These are phyloP conservation scores for Engystomops pustulosus DNA, from an alignment of 2,113 vertebrate genomes.

Conservation along the genomic window DNA sequence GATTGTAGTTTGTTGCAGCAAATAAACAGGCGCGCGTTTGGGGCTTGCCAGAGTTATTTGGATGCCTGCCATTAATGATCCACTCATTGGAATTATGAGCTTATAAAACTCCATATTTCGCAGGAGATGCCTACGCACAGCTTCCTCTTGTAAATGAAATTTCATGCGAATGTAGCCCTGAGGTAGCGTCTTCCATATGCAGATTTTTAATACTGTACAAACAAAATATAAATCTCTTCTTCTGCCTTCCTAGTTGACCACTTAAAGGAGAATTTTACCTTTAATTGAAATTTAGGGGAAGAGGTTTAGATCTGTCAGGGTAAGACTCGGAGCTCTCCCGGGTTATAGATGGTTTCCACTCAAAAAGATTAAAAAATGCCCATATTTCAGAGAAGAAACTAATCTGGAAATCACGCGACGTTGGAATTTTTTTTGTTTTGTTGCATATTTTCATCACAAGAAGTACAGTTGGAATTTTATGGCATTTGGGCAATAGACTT, in stretches of 20 bases:
- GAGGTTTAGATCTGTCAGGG: not conserved
- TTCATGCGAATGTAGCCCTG: constrained; percentile 35
- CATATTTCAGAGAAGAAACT: not conserved
- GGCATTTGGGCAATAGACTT: too few species aligned
- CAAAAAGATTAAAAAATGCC: too few species aligned
- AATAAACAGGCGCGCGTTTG: constrained; percentile 34
- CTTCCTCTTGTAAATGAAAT: constrained; percentile 38
- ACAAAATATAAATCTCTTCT: constrained; percentile 28
- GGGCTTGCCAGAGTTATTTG: constrained; percentile 33
- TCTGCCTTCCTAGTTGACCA: not conserved
- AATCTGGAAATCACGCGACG: not conserved
- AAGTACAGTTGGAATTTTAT: too few species aligned
- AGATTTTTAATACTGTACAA: constrained; percentile 41
- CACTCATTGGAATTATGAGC: constrained; percentile 46
- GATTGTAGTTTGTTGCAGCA: constrained; percentile 30
- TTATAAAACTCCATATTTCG: constrained; percentile 25
- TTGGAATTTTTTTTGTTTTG: too few species aligned
- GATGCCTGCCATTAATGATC: constrained; percentile 51
- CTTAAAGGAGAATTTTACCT: not conserved
- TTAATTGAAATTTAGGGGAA: not conserved
- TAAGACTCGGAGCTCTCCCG: not conserved
- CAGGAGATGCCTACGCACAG: constrained; percentile 26
- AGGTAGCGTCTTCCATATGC: constrained; percentile 6
- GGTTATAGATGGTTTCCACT: not conserved
- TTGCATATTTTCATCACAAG: too few species aligned